Evolutionary conservation across 2,113 vertebrate species (phyloP).

Genomic region (Craseonycteris thonglongyai): DNA sequence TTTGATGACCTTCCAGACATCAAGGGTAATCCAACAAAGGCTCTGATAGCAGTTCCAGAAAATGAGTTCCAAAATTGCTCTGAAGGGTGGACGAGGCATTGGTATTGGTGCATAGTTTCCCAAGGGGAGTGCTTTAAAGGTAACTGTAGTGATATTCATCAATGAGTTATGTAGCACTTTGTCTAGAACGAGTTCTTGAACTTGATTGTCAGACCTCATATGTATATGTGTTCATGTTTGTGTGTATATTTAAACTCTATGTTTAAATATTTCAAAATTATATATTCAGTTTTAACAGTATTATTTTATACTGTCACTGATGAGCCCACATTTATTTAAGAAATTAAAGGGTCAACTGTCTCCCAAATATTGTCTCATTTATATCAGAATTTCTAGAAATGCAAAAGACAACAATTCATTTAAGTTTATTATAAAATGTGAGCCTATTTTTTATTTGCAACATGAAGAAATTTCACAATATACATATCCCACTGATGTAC

Average conservation of each 20-base stretch:
- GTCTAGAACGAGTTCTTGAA: too few species aligned
- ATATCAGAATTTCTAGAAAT: neutral
- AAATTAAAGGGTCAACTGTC: neutral
- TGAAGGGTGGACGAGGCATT: too few species aligned
- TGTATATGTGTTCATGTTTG: neutral
- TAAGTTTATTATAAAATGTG: neutral
- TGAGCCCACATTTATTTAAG: neutral
- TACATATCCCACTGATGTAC: neutral
- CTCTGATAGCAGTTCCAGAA: too few species aligned
- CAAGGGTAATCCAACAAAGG: too few species aligned
- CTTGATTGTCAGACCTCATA: too few species aligned
- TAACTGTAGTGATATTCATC: too few species aligned
- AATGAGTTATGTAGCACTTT: too few species aligned
- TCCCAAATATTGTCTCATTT: neutral
- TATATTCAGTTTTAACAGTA: neutral
- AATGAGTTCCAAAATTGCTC: too few species aligned
- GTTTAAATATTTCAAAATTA: slow-evolving; percentile 5
- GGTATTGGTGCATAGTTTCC: too few species aligned
- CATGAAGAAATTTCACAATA: neutral
- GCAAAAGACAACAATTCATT: neutral
- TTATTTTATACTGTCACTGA: neutral
- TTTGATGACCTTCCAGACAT: too few species aligned
- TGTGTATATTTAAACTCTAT: neutral
- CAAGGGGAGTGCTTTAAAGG: too few species aligned
- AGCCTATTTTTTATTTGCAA: neutral